phyloP scores from a whole-genome alignment of 2,113 vertebrate species.

The Ceratotherium simum region DNA sequence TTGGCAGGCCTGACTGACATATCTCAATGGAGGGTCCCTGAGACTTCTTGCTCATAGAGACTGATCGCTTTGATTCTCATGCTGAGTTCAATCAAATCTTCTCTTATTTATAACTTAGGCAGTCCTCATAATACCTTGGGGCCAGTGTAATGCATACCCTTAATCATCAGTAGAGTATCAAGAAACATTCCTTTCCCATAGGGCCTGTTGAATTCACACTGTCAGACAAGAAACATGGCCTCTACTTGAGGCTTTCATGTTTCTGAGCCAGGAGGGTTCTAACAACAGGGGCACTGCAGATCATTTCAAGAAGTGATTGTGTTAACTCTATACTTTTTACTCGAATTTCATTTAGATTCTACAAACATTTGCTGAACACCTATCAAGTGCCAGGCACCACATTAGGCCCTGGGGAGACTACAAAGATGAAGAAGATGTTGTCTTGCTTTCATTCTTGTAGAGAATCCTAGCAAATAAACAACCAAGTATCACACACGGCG shows the following conservation, averaged over 20 bases:
- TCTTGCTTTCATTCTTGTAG: neutral
- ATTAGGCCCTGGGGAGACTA: neutral
- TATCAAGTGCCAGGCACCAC: neutral
- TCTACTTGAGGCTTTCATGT: neutral
- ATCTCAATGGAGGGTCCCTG: neutral
- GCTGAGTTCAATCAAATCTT: neutral
- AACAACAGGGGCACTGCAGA: neutral
- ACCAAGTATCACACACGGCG: neutral
- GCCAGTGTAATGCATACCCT: neutral
- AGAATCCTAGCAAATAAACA: neutral
- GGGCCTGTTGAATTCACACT: neutral
- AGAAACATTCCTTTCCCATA: neutral
- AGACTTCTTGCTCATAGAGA: neutral
- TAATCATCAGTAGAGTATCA: neutral
- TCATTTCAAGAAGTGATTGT: neutral
- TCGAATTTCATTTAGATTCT: slow-evolving; percentile 45
- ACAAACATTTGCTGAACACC: neutral
- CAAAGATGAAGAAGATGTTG: slow-evolving; percentile 13
- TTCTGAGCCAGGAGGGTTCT: neutral
- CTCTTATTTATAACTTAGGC: neutral
- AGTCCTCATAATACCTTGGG: neutral
- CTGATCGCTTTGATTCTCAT: neutral
- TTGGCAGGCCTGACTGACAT: neutral
- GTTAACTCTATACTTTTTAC: neutral
- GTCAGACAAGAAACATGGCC: neutral